Evolutionary conservation across 2,797 vertebrate species (phyloP).

Genomic region (Gambelia wislizenii): DNA sequence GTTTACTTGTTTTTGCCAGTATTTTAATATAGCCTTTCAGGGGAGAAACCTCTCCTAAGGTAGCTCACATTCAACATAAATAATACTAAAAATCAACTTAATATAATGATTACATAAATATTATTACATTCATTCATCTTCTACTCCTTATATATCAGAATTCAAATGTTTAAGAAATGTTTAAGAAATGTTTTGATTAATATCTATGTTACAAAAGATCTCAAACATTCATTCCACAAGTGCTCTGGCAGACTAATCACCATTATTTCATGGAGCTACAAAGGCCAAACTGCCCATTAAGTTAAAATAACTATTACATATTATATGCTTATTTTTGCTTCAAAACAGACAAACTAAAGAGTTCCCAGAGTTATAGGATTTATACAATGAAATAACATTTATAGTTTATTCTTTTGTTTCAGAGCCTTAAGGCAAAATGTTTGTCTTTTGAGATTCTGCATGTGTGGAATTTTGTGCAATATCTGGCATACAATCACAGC

Average conservation of each 20-base stretch:
- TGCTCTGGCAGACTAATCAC: background rate
- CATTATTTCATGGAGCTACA: background rate
- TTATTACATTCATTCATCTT: background rate
- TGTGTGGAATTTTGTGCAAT: conserved; percentile 33
- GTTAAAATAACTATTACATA: background rate
- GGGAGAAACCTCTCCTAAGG: background rate
- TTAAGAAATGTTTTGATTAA: background rate
- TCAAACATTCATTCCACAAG: background rate
- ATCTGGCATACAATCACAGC: background rate
- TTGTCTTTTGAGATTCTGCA: conserved; percentile 28
- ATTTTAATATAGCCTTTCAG: background rate
- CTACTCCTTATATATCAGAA: background rate
- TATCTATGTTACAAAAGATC: background rate
- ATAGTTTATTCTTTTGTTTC: conserved; percentile 12
- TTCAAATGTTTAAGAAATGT: background rate
- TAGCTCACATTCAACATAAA: background rate
- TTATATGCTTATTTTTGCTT: background rate
- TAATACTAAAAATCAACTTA: background rate
- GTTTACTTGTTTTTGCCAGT: background rate
- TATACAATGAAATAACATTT: background rate
- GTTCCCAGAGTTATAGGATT: background rate
- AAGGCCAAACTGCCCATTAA: background rate
- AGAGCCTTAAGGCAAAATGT: conserved; percentile 6
- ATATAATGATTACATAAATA: background rate
- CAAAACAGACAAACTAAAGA: conserved; percentile 3